Evolutionary conservation across 2,888 invertebrate species (phyloP).

Genomic region (Epiblema foenella): DNA sequence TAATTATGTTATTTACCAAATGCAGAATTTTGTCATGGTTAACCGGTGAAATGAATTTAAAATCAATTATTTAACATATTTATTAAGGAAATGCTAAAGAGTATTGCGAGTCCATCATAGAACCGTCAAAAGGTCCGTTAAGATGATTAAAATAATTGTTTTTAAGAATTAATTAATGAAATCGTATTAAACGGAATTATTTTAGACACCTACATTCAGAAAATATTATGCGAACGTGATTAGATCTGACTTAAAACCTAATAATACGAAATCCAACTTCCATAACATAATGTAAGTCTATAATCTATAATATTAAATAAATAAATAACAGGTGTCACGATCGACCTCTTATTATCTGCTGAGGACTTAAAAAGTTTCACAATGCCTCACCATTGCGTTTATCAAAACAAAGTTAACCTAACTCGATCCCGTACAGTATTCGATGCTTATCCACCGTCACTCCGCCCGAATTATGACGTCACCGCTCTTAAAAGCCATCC

Average conservation of each 20-base stretch:
- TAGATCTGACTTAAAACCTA: too few relatives aligned
- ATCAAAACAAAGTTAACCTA: slow-evolving; percentile 21
- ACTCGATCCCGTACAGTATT: slow-evolving; percentile 25
- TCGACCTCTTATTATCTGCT: too few relatives aligned
- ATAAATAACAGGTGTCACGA: too few relatives aligned
- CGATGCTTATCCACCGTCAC: background rate
- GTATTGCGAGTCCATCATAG: background rate
- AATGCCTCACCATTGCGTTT: background rate
- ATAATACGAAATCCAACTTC: too few relatives aligned
- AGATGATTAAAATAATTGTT: slow-evolving; percentile 14
- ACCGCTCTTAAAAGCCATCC: slow-evolving; percentile 72
- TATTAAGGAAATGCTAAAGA: background rate
- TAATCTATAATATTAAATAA: too few relatives aligned
- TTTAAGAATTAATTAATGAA: background rate
- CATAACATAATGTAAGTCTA: too few relatives aligned
- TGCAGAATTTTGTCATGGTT: too few relatives aligned
- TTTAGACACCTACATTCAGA: background rate
- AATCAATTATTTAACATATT: background rate
- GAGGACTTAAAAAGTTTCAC: slow-evolving; percentile 2
- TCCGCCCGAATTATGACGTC: slow-evolving; percentile 30
- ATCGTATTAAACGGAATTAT: background rate
- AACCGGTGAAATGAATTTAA: too few relatives aligned
- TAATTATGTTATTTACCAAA: too few relatives aligned
- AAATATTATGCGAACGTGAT: background rate
- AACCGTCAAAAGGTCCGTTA: background rate